Percentiles rank a stretch among this genome's conserved stretches.
Conservation (phyloP, 1,140 invertebrate species). For the Polypedilum vanderplanki region DNA sequence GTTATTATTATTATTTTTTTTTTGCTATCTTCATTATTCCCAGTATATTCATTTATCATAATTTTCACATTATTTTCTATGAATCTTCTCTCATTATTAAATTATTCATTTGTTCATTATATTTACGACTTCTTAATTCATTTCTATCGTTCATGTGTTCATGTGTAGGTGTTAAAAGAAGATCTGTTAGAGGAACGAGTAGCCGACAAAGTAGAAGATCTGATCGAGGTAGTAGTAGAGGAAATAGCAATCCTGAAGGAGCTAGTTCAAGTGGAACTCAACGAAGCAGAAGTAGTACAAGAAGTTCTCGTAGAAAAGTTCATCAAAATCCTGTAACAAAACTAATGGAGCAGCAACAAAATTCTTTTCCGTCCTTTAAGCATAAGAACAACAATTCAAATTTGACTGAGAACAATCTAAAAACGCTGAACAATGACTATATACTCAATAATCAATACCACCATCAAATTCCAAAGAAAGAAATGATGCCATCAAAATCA, state of each 20-base stretch:
- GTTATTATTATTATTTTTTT: background rate
- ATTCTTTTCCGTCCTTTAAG: constrained; percentile 41
- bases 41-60: too few species aligned
- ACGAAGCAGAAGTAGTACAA: constrained; percentile 45
- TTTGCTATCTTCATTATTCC: too few species aligned
- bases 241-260: constrained; percentile 32
- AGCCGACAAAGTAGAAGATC: constrained; percentile 49
- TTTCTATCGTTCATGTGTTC: too few species aligned
- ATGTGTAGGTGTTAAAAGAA: constrained; percentile 62
- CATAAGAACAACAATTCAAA: constrained; percentile 42
- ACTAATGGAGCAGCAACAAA: constrained; percentile 59
- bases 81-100: too few species aligned
- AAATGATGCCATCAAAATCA: constrained; percentile 33
- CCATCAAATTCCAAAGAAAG: constrained; percentile 43
- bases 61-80: too few species aligned
- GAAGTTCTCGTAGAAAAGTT: constrained; percentile 52
- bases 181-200: constrained; percentile 61
- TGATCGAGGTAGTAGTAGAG: constrained; percentile 43
- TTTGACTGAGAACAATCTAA: constrained; percentile 47
- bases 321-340: constrained; percentile 63
- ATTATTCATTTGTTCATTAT: too few species aligned
- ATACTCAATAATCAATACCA: constrained; percentile 35
- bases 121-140: too few species aligned
- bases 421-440: constrained; percentile 46
- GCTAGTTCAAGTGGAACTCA: constrained; percentile 38